Base-by-base conservation (phyloP, 2,113 vertebrate genomes). In the Egretta garzetta region DNA sequence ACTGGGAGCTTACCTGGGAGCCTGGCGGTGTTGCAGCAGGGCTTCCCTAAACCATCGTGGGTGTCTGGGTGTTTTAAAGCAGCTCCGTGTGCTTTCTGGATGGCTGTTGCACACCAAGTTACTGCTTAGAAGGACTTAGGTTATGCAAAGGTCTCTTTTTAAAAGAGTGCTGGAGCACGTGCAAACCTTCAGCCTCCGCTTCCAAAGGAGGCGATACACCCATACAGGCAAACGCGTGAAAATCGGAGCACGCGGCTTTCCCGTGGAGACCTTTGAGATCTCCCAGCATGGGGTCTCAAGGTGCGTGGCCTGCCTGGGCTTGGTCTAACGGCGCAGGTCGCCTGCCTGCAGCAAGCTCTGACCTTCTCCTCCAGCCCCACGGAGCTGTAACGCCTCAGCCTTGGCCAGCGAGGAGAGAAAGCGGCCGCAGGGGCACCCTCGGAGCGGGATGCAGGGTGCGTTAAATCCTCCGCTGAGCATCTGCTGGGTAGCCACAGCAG, bases 341-440 rank as follows among this genome's bases (percentile, higher is more conserved):
- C 6, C 50, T 9, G 45, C 7, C 53, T 43, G 32, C 15, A 35
- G 52, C 21, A 16, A 93, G 52, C 20, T 66, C 45, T 3, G 0
- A 28, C 59, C 47, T 55, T 49, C 58, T 14, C 28, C 50, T n/a
- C 63, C 35, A 37, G 56, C 41, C 41, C 23, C 32, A n/a, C 0
- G 3, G 64, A 53, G 52, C 52, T 79, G 18, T 52, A 49, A 41
- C 0, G 3, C 24, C 33, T 66, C 35, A 24, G 27, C 43, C 72
- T 35, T 8, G 10, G 45, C 28, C 23, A 35, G 35, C 1, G 0
- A 71, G 35, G 50, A 70, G 37, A 59, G 45, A 13, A 55, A 35
- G 8, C 0, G 5, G 37, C n/a, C 1, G 1, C 28, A 41, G 52
- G 23, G 8, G 23, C 19, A 39, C 19, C 23, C 50, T 58, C 3